These are phyloP conservation scores for Catharus minimus DNA, from an alignment of 2,113 vertebrate species.

Conservation along the genomic window DNA sequence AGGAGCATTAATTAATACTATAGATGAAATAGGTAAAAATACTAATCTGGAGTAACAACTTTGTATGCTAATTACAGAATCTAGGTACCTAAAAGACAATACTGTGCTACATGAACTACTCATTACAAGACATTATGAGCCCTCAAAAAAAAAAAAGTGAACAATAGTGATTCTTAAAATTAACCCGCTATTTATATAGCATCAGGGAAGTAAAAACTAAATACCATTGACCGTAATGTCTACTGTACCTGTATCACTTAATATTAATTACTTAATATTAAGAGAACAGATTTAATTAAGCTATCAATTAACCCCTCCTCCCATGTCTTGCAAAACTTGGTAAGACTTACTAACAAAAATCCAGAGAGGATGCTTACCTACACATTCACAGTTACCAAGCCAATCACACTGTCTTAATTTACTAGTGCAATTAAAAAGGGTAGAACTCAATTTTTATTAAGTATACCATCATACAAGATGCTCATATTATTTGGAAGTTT, in stretches of 20 bases:
- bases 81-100: neutral
- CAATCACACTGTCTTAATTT: neutral
- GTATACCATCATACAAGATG: neutral
- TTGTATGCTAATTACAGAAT: neutral
- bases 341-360: neutral
- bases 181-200: neutral
- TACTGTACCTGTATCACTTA: neutral
- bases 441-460: neutral
- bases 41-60: neutral
- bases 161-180: neutral
- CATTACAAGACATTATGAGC: neutral
- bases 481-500: neutral
- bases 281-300: neutral
- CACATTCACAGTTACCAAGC: neutral
- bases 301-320: neutral
- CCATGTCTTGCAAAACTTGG: neutral
- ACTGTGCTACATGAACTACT: neutral
- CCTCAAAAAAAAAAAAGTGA: neutral
- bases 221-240: neutral
- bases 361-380: neutral
- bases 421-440: constrained; percentile 20
- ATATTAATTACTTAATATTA: neutral
- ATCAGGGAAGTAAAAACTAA: neutral
- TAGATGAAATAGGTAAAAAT: neutral
- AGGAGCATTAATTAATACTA: neutral